Conservation (phyloP, 2,888 invertebrate species). For the Chesias legatella region DNA sequence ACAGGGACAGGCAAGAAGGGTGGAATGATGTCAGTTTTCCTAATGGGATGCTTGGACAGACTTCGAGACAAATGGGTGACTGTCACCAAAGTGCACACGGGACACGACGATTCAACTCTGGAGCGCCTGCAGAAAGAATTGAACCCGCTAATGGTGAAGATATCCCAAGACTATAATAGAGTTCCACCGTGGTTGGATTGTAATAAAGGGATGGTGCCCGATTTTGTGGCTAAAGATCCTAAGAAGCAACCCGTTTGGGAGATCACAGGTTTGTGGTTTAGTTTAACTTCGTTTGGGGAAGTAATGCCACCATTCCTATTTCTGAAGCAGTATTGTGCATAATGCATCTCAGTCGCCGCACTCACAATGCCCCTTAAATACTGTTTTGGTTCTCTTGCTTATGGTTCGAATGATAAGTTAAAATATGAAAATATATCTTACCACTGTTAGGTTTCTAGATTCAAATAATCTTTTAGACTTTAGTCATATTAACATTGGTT, state of each 20-base stretch:
- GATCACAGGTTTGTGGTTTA: slow-evolving; percentile 84
- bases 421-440: no score
- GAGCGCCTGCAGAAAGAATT: slow-evolving; percentile 85
- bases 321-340: no score
- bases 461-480: no score
- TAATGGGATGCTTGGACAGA: slow-evolving; percentile 94
- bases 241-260: slow-evolving; percentile 96
- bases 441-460: no score
- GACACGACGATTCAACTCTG: slow-evolving; percentile 93
- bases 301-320: no score
- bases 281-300: no score
- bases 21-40: slow-evolving; percentile 94
- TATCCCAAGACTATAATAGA: slow-evolving; percentile 85
- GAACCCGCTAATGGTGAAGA: slow-evolving; percentile 86
- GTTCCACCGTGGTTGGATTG: slow-evolving; percentile 91
- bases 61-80: slow-evolving; percentile 87
- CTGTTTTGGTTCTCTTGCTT: no score
- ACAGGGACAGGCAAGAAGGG: slow-evolving; percentile 90
- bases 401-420: no score
- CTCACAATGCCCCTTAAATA: no score
- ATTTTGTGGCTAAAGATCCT: slow-evolving; percentile 92
- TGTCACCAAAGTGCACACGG: slow-evolving; percentile 94
- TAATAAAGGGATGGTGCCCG: slow-evolving; percentile 91
- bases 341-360: no score
- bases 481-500: no score